A percentile compares a stretch with the other conserved stretches of the same genome.
phyloP scores from a whole-genome alignment of 2,113 vertebrate species.

The Aegotheles bennettii region DNA sequence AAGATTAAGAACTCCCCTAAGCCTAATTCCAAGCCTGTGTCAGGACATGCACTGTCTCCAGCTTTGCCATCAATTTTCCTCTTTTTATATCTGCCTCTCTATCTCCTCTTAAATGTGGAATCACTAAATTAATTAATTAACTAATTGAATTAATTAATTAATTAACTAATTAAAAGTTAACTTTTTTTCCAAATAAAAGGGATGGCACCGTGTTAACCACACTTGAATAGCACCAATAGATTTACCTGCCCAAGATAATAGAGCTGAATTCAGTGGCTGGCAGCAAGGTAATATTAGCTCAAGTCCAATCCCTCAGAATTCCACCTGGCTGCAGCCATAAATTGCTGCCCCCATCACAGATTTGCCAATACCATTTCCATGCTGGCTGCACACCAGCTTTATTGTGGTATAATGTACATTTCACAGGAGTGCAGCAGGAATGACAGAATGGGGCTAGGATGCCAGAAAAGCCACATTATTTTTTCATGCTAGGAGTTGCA shows the following conservation, averaged over 20 bases:
- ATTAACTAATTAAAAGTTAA: conserved; percentile 50
- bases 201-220: not conserved
- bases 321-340: conserved; percentile 69
- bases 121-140: no score
- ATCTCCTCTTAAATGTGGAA: not conserved
- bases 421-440: conserved; percentile 59
- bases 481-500: conserved; percentile 37
- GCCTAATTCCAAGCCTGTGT: not conserved
- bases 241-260: not conserved
- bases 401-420: conserved; percentile 72
- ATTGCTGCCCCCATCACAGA: conserved; percentile 75
- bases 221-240: not conserved
- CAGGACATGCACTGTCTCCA: not conserved
- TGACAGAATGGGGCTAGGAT: conserved; percentile 88
- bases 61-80: not conserved
- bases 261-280: not conserved
- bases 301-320: conserved; percentile 59
- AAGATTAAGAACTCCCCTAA: not conserved
- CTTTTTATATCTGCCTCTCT: not conserved
- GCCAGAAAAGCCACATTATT: conserved; percentile 59
- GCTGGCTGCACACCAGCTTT: conserved; percentile 76
- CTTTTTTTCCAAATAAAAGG: not conserved
- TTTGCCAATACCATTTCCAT: conserved; percentile 75
- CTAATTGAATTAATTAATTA: no score
- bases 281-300: conserved; percentile 64